These are phyloP conservation scores for Heliconius cydno DNA, from an alignment of 2,888 invertebrate genomes.

Conservation along the genomic window DNA sequence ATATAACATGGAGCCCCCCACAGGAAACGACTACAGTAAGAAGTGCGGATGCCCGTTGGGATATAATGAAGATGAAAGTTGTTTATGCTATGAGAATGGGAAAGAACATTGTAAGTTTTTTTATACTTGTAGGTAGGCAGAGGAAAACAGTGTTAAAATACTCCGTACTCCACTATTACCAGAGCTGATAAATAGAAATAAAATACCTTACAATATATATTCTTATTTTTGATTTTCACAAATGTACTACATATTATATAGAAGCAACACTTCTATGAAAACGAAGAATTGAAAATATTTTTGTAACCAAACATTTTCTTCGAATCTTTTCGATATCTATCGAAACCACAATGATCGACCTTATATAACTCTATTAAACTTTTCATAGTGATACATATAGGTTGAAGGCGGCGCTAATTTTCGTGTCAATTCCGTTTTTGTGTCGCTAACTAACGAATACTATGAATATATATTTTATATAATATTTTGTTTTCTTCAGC, in stretches of 20 bases:
- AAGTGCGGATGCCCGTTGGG: constrained; percentile 67
- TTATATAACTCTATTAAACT: neutral
- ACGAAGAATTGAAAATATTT: too few relatives aligned
- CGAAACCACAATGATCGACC: too few relatives aligned
- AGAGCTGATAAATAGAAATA: too few relatives aligned
- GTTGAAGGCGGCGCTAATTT: neutral
- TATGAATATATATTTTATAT: neutral
- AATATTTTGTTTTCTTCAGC: constrained; percentile 13
- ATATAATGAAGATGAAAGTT: constrained; percentile 61
- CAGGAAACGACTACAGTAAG: constrained; percentile 48
- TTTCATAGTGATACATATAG: neutral
- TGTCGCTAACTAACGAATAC: neutral
- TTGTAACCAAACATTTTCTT: too few relatives aligned
- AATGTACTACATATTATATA: too few relatives aligned
- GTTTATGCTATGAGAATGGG: constrained; percentile 57
- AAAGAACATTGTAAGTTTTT: constrained; percentile 26
- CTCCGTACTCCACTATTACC: too few relatives aligned
- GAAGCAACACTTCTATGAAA: too few relatives aligned
- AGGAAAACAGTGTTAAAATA: too few relatives aligned
- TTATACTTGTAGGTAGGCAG: neutral
- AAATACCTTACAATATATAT: too few relatives aligned
- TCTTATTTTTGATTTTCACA: too few relatives aligned
- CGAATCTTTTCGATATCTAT: too few relatives aligned
- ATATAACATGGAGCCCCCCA: constrained; percentile 55
- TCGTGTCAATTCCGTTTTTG: neutral